These are phyloP conservation scores for Drosophila saltans DNA, from an alignment of 1,140 invertebrate species.

Conservation along the genomic window DNA sequence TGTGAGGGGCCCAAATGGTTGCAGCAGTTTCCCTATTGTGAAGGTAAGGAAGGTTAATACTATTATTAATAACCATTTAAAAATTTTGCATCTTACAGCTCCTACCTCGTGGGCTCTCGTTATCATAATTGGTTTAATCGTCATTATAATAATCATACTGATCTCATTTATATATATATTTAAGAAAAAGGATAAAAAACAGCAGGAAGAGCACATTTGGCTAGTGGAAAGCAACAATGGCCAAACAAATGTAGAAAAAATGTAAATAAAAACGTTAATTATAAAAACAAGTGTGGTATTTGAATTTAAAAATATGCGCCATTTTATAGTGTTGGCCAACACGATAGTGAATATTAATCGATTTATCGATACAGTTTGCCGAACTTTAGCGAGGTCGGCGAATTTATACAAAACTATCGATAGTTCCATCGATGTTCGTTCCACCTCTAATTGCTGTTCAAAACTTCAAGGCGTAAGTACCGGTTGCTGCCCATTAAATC, in stretches of 20 bases:
- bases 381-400: too few species aligned
- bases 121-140: conserved; percentile 29
- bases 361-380: too few species aligned
- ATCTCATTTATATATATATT: conserved; percentile 25
- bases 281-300: not conserved
- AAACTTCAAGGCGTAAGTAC: conserved; percentile 58
- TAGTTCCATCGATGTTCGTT: too few species aligned
- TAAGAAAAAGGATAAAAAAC: conserved; percentile 2
- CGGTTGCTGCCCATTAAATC: not conserved
- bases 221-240: conserved; percentile 31
- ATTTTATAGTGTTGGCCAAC: not conserved
- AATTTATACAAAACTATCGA: too few species aligned
- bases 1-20: conserved; percentile 28
- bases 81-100: conserved; percentile 7
- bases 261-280: not conserved
- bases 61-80: not conserved
- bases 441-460: conserved; percentile 40
- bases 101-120: conserved; percentile 11
- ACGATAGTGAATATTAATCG: too few species aligned
- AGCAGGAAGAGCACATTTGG: conserved; percentile 42
- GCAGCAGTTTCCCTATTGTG: conserved; percentile 41
- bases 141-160: conserved; percentile 25
- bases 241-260: conserved; percentile 21
- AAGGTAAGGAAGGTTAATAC: conserved; percentile 22
- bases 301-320: not conserved